Evolutionary conservation across 2,888 invertebrate species (phyloP).

Genomic region (Drosophila suboccidentalis): DNA sequence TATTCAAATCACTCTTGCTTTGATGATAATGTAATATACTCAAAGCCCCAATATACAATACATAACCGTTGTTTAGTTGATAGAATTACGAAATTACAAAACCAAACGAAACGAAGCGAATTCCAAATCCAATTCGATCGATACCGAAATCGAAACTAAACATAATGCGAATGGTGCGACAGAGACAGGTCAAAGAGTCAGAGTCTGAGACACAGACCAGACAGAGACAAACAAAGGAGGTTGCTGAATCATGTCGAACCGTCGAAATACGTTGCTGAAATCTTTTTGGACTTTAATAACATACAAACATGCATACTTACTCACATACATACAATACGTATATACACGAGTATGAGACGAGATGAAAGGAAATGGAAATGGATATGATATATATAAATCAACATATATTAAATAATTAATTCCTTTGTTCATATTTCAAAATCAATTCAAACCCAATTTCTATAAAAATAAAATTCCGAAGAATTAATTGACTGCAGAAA

Average conservation of each 20-base stretch:
- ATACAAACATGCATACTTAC: conserved; percentile 30
- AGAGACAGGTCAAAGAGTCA: conserved; percentile 55
- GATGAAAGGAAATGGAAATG: conserved; percentile 25
- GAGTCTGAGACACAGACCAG: conserved; percentile 21
- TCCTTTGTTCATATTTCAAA: conserved; percentile 30
- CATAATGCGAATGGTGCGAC: conserved; percentile 76
- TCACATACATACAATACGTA: conserved; percentile 22
- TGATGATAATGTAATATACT: conserved; percentile 79
- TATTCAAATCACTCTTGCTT: conserved; percentile 76
- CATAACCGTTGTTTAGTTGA: conserved; percentile 74
- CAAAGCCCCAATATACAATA: conserved; percentile 59
- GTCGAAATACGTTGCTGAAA: conserved; percentile 78
- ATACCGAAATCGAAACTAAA: conserved; percentile 42
- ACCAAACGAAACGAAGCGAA: conserved; percentile 30
- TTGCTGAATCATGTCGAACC: conserved; percentile 77
- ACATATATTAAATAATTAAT: conserved; percentile 17
- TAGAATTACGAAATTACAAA: conserved; percentile 54
- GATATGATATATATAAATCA: conserved; percentile 27
- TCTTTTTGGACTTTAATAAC: conserved; percentile 67
- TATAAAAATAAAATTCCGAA: conserved; percentile 17
- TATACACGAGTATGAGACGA: conserved; percentile 29
- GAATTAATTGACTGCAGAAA: conserved; percentile 57
- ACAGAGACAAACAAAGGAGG: conserved; percentile 52
- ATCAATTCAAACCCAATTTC: conserved; percentile 23
- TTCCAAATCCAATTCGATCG: conserved; percentile 20